Base-by-base conservation (phyloP, 2,113 vertebrate species). In the Saiga tatarica region DNA sequence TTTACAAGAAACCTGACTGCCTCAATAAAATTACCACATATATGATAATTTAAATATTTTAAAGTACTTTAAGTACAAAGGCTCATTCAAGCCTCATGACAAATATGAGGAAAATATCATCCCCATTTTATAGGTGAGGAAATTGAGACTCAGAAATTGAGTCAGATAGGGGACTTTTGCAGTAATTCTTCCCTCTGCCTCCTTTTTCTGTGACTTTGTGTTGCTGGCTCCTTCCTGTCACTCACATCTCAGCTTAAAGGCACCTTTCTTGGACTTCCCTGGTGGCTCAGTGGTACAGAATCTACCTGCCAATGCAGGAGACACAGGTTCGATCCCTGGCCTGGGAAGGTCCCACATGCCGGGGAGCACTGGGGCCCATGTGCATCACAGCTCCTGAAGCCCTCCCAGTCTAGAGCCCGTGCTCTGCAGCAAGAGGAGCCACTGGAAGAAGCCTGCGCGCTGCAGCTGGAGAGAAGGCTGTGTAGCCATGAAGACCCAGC, bases 121-220 rank as follows among this genome's bases (percentile, higher is more conserved):
- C 62, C 79, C 33, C 33, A n/a, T 89, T 47, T 52, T 50, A 42
- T 17, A 57, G 85, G 55, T 59, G 64, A 85, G 17, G 21, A 52
- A 94, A 67, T 26, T 45, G 36, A 93, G 47, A 30, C 25, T 59
- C 42, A 60, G 30, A 30, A 13, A 23, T 30, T 89, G 86, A 59
- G 3, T 60, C 39, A 71, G 25, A 62, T 9, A 19, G 4, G 13
- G 50, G 52, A 25, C 26, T 45, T 84, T 50, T 55, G 45, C 39
- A 25, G 57, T 52, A 86, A 21, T 81, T 85, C 89, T 94, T 83
- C 36, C 64, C 28, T 87, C 15, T 90, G 47, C 47, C 64, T 79
- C 21, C 52, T 60, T 33, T 74, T 92, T 23, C 42, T 11, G 17
- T 60, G 60, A 39, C 42, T 42, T 76, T 16, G 15, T 5, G 25